Conservation (phyloP, 2,797 vertebrate species). For the Spheniscus humboldti region DNA sequence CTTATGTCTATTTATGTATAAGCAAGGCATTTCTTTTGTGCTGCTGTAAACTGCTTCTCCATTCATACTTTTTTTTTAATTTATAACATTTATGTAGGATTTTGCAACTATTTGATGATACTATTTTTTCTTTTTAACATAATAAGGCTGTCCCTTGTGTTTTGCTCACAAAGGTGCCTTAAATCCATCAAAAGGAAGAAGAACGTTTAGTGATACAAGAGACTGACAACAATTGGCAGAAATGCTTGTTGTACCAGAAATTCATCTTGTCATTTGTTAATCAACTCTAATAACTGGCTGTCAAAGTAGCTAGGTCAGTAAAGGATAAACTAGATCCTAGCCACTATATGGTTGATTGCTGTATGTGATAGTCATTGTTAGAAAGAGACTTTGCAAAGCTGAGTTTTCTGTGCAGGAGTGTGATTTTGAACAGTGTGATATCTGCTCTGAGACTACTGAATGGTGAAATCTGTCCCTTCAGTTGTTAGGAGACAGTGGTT, state of each 20-base stretch:
- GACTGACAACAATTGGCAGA: background rate
- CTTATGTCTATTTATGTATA: rapidly evolving
- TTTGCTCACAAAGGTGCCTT: background rate
- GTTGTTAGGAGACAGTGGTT: background rate
- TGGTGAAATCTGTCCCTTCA: background rate
- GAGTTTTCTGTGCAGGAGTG: background rate
- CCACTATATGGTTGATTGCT: background rate
- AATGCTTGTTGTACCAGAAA: background rate
- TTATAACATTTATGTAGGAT: background rate
- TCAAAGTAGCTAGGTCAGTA: background rate
- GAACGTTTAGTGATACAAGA: background rate
- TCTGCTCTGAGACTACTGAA: background rate
- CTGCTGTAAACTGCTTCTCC: background rate
- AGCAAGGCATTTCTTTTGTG: background rate
- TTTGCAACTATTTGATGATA: background rate
- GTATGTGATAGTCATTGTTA: background rate
- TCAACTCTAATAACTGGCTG: background rate
- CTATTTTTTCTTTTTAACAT: background rate
- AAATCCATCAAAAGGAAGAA: background rate
- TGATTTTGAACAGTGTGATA: background rate
- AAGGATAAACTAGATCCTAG: background rate
- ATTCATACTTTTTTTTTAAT: background rate
- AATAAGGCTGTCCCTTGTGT: background rate
- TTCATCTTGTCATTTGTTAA: background rate
- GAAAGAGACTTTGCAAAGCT: background rate